phyloP scores from a whole-genome alignment of 2,888 invertebrate genomes.

The Lapara coniferarum region DNA sequence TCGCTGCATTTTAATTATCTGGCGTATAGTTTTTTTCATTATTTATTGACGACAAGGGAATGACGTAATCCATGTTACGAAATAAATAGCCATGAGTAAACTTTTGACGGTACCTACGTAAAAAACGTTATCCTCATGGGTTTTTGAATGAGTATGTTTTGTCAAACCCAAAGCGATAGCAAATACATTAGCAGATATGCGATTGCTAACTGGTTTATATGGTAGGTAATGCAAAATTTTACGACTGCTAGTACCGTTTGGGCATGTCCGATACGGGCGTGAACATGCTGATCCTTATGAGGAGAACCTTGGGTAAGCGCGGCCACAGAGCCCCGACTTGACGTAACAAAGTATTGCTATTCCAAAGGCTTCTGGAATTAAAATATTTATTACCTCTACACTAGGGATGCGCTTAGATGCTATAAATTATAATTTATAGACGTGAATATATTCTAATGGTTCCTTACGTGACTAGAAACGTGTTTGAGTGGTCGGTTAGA shows the following conservation, averaged over 20 bases:
- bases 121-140: background rate
- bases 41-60: slow-evolving; percentile 2
- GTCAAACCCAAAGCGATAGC: background rate
- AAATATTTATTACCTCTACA: slow-evolving; percentile 22
- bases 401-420: slow-evolving; percentile 22
- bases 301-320: slow-evolving; percentile 10
- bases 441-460: slow-evolving; percentile 20
- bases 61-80: slow-evolving; percentile 3
- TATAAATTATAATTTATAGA: slow-evolving; percentile 15
- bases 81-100: slow-evolving; percentile 9
- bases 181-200: background rate
- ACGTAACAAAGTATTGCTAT: slow-evolving; percentile 13
- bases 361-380: slow-evolving; percentile 24
- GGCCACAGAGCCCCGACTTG: background rate
- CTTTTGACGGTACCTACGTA: background rate
- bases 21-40: background rate
- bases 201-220: background rate
- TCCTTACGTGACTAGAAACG: slow-evolving; percentile 37
- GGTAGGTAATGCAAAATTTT: background rate
- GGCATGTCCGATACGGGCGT: too few species aligned
- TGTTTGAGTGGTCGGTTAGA: slow-evolving; percentile 31
- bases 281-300: background rate
- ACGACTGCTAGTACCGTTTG: background rate
- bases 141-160: background rate
- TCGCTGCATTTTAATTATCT: slow-evolving; percentile 1